Evolutionary conservation across 92 coral and sea anemone genomes (phyloP), one percentile per base, ranked within the genome.

Genomic region (Ricordea florida): DNA sequence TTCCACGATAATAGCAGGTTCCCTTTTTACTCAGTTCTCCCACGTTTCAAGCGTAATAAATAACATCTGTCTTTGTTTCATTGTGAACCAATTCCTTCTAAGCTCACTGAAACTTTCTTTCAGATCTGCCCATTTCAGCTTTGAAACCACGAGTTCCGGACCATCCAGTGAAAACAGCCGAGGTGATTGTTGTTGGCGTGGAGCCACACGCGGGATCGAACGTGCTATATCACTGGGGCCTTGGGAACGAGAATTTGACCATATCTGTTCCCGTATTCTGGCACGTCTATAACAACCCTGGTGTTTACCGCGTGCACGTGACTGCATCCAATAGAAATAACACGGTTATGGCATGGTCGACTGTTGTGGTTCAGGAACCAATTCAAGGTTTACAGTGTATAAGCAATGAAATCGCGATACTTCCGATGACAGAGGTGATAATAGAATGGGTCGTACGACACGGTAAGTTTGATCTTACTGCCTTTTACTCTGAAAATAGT

Each of bases 201-300:
- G 66, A 32, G 11, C 47, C 66, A 10, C 97, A 91, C 55, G 36
- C 61, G 8, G 97, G 97, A 10, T 80, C 78, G 6, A 60, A 63
- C 1, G 79, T 84, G 7, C 14, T 9, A 9, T 91, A 91, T 35
- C 67, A 42, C 10, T 91, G 97, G 97, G 34, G 76, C 36, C 57
- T 91, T 29, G 97, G 90, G 3, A 52, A 87, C 62, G 87, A 91
- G 14, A 51, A 29, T 0, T 20, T 71, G 17, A 66, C 66, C 2
- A 60, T 33, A n/a, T 59, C 66, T 2, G 3, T 20, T n/a, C 45
- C 13, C 17, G 29, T 11, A 6, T 75, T 84, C 43, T 24, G 3
- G 20, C 60, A 87, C 28, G 43, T 40, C 15, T 91, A 83, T 79
- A 42, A 46, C 23, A 8, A 20, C 5, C 79, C 97, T 8, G 93